Percentiles rank a stretch among this genome's conserved stretches.
These are phyloP conservation scores for Sciaenops ocellatus DNA, from an alignment of 2,797 vertebrate species.

Conservation along the genomic window DNA sequence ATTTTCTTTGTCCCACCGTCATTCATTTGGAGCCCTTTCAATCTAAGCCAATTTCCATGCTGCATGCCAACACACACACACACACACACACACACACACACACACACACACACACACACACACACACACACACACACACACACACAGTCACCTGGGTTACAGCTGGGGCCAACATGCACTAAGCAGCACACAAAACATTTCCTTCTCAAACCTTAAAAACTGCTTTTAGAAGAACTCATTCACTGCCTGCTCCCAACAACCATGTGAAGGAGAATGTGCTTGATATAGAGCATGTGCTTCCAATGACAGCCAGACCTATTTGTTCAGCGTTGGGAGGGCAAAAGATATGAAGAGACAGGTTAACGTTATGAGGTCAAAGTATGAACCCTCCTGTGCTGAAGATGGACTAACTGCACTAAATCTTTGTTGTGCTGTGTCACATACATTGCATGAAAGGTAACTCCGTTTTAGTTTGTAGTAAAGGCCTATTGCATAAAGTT, in stretches of 20 bases:
- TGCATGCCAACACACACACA: slow-evolving; percentile 66
- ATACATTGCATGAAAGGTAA: too few relatives aligned
- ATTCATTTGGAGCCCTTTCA: slow-evolving; percentile 29
- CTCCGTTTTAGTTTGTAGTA: too few relatives aligned
- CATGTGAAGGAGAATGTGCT: not conserved
- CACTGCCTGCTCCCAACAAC: not conserved
- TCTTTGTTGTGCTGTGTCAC: too few relatives aligned
- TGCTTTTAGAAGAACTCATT: not conserved
- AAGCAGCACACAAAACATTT: slow-evolving; percentile 34
- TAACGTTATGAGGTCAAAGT: not conserved
- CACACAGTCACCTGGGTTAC: slow-evolving; percentile 74
- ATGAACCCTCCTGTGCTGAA: not conserved
- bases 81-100: too few relatives aligned
- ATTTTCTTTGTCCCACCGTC: slow-evolving; percentile 29
- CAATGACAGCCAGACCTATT: slow-evolving; percentile 2
- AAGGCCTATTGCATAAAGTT: too few relatives aligned
- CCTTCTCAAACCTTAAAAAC: slow-evolving; percentile 8
- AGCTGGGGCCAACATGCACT: slow-evolving; percentile 53
- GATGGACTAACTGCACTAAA: slow-evolving; percentile 10
- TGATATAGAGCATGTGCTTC: slow-evolving; percentile 21
- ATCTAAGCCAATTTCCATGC: slow-evolving; percentile 57
- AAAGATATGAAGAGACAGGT: not conserved
- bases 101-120: slow-evolving; percentile 49
- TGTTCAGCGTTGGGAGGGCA: slow-evolving; percentile 6
- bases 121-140: slow-evolving; percentile 31